These are phyloP conservation scores for Actinemys pallida DNA, from an alignment of 2,113 vertebrate species.

Conservation along the genomic window DNA sequence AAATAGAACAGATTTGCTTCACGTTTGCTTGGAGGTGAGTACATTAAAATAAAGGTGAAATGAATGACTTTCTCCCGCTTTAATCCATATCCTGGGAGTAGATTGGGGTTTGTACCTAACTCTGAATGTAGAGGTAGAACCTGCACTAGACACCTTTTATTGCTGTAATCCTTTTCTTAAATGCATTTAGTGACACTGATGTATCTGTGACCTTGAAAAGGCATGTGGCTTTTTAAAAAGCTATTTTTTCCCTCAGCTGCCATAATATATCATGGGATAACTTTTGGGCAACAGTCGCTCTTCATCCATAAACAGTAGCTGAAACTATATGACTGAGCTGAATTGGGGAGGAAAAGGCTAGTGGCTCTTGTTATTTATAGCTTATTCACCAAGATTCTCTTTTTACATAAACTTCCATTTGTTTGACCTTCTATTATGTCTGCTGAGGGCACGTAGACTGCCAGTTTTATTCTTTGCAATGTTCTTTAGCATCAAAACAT, in stretches of 20 bases:
- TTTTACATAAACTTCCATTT: not conserved
- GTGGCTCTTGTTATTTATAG: not conserved
- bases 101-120: constrained; percentile 14
- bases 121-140: not conserved
- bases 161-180: constrained; percentile 23
- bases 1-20: not conserved
- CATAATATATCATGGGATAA: not conserved
- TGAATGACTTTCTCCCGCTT: not conserved
- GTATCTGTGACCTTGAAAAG: constrained; percentile 28
- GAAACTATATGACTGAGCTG: not conserved
- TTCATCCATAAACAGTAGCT: not conserved
- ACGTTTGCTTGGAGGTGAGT: not conserved
- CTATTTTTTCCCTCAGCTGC: not conserved
- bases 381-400: not conserved
- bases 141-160: not conserved
- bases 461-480: not conserved
- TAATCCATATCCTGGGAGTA: not conserved
- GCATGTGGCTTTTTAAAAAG: not conserved
- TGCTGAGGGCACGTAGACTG: not conserved
- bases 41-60: fast-evolving
- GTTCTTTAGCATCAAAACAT: not conserved
- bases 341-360: not conserved
- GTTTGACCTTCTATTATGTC: constrained; percentile 19
- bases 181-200: not conserved
- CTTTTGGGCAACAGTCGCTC: not conserved